phyloP scores from a whole-genome alignment of 2,888 invertebrate genomes.

The Meandrusa payeni region DNA sequence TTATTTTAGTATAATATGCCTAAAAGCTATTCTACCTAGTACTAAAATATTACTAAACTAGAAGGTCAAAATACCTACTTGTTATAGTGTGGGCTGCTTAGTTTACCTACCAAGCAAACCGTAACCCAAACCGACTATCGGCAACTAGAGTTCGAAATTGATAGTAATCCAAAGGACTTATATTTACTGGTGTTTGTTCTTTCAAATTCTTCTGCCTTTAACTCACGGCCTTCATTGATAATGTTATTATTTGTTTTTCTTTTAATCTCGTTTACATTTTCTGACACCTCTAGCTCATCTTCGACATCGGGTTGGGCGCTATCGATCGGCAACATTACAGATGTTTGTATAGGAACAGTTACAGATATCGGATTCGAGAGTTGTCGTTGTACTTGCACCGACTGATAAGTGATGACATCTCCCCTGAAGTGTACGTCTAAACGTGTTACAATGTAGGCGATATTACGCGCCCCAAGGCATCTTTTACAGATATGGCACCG shows the following conservation, averaged over 20 bases:
- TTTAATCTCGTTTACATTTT: conserved; percentile 24
- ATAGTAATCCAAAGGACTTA: conserved; percentile 25
- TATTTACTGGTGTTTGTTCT: conserved; percentile 26
- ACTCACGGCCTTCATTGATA: conserved; percentile 32
- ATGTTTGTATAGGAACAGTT: conserved; percentile 25
- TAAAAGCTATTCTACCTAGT: conserved; percentile 28
- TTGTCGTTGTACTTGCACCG: conserved; percentile 23
- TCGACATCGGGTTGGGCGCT: conserved; percentile 27
- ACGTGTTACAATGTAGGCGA: conserved; percentile 20
- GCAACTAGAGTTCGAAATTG: conserved; percentile 22
- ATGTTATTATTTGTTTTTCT: conserved; percentile 35
- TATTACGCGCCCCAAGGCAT: conserved; percentile 23
- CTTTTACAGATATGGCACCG: conserved; percentile 26
- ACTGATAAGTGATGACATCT: conserved; percentile 25
- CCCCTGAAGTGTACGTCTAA: conserved; percentile 11
- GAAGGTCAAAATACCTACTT: conserved; percentile 22
- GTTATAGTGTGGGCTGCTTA: too few relatives aligned
- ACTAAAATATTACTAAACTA: conserved; percentile 22
- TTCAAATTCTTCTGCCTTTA: conserved; percentile 37
- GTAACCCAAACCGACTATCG: conserved; percentile 23
- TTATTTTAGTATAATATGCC: conserved; percentile 22
- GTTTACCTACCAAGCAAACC: too few relatives aligned
- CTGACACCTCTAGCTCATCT: conserved; percentile 27
- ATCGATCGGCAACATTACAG: conserved; percentile 27
- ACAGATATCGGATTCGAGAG: conserved; percentile 26